Evolutionary conservation across 2,888 invertebrate species (phyloP).

Genomic region (Stictocephala bisonia): DNA sequence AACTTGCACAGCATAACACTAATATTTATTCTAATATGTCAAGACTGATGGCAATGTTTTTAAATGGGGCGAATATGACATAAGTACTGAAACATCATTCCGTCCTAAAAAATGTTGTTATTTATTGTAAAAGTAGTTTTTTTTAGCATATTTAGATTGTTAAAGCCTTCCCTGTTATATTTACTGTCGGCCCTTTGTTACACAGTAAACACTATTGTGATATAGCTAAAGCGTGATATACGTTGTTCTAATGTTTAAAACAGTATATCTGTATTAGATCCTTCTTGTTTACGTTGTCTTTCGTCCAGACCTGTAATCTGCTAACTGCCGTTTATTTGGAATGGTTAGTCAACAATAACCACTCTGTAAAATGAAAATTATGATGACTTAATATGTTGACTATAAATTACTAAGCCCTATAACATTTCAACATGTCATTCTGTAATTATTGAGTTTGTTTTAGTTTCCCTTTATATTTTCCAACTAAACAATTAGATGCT

Average conservation of each 20-base stretch:
- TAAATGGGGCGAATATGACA: slow-evolving; percentile 16
- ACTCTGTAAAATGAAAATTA: too few species aligned
- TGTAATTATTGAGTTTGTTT: too few species aligned
- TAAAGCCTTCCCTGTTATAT: slow-evolving; percentile 23
- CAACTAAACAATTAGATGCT: too few species aligned
- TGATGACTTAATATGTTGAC: too few species aligned
- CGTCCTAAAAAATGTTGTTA: slow-evolving; percentile 62
- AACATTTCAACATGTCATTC: too few species aligned
- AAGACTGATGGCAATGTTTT: slow-evolving; percentile 36
- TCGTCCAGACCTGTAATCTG: slow-evolving; percentile 39
- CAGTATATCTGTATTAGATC: neutral
- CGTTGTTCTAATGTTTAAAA: slow-evolving; percentile 15
- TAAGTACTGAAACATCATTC: slow-evolving; percentile 65
- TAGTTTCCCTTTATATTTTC: too few species aligned
- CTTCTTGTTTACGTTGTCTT: slow-evolving; percentile 16
- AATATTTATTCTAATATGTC: neutral
- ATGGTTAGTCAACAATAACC: too few species aligned
- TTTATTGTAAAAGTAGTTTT: slow-evolving; percentile 22
- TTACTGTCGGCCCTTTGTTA: slow-evolving; percentile 16
- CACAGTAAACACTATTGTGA: slow-evolving; percentile 46
- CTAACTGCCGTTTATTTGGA: neutral
- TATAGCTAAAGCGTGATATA: slow-evolving; percentile 54
- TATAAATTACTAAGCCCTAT: too few species aligned
- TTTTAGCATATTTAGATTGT: slow-evolving; percentile 21
- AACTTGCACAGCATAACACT: too few species aligned